A percentile compares a stretch with the other conserved stretches of the same genome.
Evolutionary conservation across 2,113 vertebrate genomes (phyloP).

Genomic region (Syrrhaptes paradoxus): DNA sequence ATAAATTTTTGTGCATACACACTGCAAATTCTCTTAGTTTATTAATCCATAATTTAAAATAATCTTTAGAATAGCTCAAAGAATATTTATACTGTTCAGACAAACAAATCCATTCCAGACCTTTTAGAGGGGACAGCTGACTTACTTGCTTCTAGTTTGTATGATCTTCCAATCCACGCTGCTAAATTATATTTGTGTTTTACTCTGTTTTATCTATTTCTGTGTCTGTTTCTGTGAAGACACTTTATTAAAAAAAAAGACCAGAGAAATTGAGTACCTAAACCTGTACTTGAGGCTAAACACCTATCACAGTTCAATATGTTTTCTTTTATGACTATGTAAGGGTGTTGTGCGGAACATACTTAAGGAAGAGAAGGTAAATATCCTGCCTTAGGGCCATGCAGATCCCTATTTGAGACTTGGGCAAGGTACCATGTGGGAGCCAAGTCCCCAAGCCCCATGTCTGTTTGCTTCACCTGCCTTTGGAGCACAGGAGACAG

Average conservation of each 20-base stretch:
- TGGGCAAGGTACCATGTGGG: rapidly evolving
- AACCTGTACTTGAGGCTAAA: neutral
- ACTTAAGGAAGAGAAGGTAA: neutral
- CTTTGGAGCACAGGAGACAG: neutral
- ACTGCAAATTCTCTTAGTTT: neutral
- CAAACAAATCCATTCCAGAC: neutral
- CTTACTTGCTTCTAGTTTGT: neutral
- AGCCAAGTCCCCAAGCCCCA: neutral
- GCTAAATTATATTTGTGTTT: neutral
- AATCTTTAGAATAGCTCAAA: neutral
- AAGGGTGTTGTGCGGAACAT: neutral
- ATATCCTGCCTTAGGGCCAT: neutral
- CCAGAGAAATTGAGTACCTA: neutral
- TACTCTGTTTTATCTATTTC: neutral
- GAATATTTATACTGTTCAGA: neutral
- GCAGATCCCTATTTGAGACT: neutral
- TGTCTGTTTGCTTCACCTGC: neutral
- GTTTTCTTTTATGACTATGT: neutral
- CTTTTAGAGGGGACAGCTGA: neutral
- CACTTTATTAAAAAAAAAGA: neutral
- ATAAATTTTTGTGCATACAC: neutral
- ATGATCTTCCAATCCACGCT: neutral
- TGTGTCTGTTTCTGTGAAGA: neutral
- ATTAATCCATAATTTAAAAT: neutral
- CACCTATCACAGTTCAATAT: neutral